phyloP scores from a whole-genome alignment of 2,888 invertebrate genomes.

The Beris chalybata region DNA sequence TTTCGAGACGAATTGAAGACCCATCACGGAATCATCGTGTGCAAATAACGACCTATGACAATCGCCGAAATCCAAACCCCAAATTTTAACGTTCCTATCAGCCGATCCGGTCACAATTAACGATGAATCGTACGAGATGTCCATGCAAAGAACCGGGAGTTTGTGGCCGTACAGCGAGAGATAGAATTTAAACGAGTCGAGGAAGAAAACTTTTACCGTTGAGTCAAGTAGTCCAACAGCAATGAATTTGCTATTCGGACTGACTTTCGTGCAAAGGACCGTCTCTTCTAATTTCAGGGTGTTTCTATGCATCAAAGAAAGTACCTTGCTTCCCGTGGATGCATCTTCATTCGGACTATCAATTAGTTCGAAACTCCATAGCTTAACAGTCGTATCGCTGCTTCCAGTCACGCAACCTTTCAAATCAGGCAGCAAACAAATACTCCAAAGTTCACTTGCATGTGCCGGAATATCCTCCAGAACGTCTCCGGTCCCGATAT shows the following conservation, averaged over 20 bases:
- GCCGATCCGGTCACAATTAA: conserved; percentile 92
- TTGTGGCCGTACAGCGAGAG: conserved; percentile 95
- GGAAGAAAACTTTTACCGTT: conserved; percentile 93
- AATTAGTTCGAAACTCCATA: conserved; percentile 91
- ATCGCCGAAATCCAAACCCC: conserved; percentile 99
- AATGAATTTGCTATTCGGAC: conserved; percentile 83
- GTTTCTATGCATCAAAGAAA: conserved; percentile 76
- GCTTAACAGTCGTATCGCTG: conserved; percentile 85
- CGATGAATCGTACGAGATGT: conserved; percentile 85
- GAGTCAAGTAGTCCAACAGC: conserved; percentile 90
- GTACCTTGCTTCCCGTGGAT: conserved; percentile 57
- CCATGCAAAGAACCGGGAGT: conserved; percentile 88
- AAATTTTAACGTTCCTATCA: conserved; percentile 94
- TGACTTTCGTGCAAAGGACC: conserved; percentile 79
- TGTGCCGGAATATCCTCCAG: conserved; percentile 85
- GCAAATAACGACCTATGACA: conserved; percentile 94
- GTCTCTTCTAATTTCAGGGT: conserved; percentile 86
- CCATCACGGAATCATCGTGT: conserved; percentile 92
- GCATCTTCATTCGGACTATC: conserved; percentile 51
- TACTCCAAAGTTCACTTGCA: conserved; percentile 73
- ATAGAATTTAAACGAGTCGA: conserved; percentile 95
- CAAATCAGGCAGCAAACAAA: conserved; percentile 78
- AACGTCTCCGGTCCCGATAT: conserved; percentile 78
- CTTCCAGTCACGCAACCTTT: conserved; percentile 85
- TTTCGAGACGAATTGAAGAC: conserved; percentile 83